Evolutionary conservation across 1,140 invertebrate genomes (phyloP).

Genomic region (Linepithema humile): DNA sequence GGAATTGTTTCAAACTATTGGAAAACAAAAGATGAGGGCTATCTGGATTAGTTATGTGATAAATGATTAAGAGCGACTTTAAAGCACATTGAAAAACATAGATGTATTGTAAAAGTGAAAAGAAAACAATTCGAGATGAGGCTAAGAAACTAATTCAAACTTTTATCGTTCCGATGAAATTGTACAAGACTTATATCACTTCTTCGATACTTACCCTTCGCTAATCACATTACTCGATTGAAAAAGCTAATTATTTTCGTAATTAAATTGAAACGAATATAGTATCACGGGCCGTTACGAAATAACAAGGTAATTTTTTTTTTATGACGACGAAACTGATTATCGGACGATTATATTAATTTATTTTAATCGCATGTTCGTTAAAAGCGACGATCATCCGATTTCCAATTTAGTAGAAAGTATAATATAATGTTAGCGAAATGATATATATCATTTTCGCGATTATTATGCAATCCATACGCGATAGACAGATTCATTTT

Average conservation of each 20-base stretch:
- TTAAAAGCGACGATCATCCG: conserved; percentile 22
- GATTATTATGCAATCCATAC: neutral
- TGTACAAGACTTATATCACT: conserved; percentile 72
- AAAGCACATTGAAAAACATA: conserved; percentile 35
- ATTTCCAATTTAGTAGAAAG: conserved; percentile 26
- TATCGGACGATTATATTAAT: conserved; percentile 19
- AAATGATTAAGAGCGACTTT: neutral
- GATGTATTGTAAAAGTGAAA: neutral
- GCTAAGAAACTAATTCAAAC: conserved; percentile 77
- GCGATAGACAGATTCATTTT: neutral
- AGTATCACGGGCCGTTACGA: neutral
- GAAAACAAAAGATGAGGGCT: conserved; percentile 16
- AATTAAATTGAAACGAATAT: conserved; percentile 64
- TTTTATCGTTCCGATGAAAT: conserved; percentile 71
- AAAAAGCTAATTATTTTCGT: conserved; percentile 73
- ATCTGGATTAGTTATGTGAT: neutral
- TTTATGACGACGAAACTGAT: neutral
- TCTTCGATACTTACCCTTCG: conserved; percentile 74
- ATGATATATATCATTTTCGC: neutral
- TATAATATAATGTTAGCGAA: conserved; percentile 28
- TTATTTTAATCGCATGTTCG: conserved; percentile 30
- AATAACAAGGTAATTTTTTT: conserved; percentile 35
- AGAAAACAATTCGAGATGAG: conserved; percentile 45
- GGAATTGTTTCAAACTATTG: neutral
- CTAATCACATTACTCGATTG: conserved; percentile 57